Evolutionary conservation across 2,888 invertebrate species (phyloP), one percentile per base, ranked within the genome.

Genomic region (Lagria hirta): DNA sequence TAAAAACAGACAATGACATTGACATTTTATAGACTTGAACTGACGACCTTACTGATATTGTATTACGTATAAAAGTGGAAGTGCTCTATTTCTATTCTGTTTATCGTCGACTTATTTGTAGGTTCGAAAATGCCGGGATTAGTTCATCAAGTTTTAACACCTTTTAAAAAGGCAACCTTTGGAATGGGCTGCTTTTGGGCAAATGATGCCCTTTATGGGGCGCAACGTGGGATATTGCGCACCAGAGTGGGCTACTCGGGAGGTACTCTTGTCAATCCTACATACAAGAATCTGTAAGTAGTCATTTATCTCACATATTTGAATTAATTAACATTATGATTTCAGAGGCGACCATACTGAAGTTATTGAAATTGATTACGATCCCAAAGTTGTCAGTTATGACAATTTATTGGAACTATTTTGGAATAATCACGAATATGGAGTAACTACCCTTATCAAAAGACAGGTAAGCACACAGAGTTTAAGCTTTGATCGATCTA

Each of bases 171-270:
- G 60, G 93, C 91, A 3, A 90, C 91, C 0, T 92, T 93, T 69
- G 92, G 90, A 6, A 91, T 93, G 92, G 90, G 90, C 7, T 94
- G 93, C 70, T 94, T 94, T 73, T 94, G 94, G 94, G 88, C 88
- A 16, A 87, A 88, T 37, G 93, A 93, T 68, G 84, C 87, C 1
- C 73, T 89, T 37, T 93, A 86, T 68, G 91, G 93, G 1, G 83
- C 80, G 7, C 81, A 80, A 33, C 71, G 65, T 12, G 88, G 88
- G 11, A 88, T 97, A 11, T 71, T 94, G 33, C 80, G 90, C 43
- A 97, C 97, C n/a, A 78, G 89, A 50, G 96, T 96, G 16, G 97
- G 97, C 8, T 97, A 92, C 72, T 82, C 92, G 1, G 96, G 95
- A 7, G 97, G 97, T 26, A 82, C 82, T 30, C 82, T 82, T 30